Conservation (phyloP, 1,140 invertebrate species). For the Trinorchestia longiramus region DNA sequence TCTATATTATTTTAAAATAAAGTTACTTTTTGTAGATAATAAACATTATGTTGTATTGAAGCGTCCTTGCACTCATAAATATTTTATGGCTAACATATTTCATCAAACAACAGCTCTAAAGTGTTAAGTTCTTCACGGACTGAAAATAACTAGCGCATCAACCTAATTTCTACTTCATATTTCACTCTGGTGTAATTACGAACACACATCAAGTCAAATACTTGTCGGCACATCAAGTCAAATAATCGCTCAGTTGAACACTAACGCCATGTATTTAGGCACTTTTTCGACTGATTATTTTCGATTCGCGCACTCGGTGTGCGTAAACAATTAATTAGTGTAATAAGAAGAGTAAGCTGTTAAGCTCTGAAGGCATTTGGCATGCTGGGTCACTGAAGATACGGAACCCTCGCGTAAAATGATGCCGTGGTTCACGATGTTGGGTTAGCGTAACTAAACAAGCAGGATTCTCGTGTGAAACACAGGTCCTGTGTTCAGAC, state of each 20-base stretch:
- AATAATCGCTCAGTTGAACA: background rate
- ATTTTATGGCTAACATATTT: too few relatives aligned
- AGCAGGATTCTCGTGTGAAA: background rate
- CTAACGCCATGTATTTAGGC: background rate
- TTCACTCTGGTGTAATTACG: background rate
- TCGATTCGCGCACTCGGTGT: background rate
- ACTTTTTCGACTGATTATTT: background rate
- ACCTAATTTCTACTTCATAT: background rate
- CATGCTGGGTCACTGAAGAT: background rate
- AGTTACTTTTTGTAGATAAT: background rate
- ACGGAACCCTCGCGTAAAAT: background rate
- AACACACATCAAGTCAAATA: background rate
- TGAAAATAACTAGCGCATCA: background rate
- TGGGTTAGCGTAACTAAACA: slow-evolving; percentile 11
- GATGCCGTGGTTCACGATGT: slow-evolving; percentile 15
- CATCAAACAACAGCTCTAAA: too few relatives aligned
- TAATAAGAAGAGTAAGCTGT: background rate
- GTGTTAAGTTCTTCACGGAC: too few relatives aligned
- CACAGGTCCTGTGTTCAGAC: background rate
- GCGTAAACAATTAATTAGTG: background rate
- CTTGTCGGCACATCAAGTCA: too few relatives aligned
- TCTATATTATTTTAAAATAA: background rate
- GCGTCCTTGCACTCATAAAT: background rate
- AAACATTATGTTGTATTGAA: background rate
- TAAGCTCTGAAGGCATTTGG: background rate